Conservation (phyloP, 2,113 vertebrate species). For the Vombatus ursinus region DNA sequence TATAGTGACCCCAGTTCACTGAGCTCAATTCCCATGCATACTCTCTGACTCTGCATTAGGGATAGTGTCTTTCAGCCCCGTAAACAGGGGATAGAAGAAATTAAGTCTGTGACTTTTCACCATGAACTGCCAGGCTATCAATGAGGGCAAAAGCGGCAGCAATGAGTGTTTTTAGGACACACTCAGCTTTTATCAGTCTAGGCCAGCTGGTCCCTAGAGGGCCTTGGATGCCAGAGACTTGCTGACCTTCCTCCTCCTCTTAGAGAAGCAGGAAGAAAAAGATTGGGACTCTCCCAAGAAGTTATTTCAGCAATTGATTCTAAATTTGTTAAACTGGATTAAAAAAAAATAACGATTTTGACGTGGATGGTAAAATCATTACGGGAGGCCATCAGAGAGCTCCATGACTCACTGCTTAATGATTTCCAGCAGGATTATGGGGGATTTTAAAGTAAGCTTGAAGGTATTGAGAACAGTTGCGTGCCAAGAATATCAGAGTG, state of each 20-base stretch:
- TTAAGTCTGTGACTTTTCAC: neutral
- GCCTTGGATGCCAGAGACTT: constrained; percentile 37
- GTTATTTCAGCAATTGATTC: constrained; percentile 48
- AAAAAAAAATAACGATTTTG: constrained; percentile 33
- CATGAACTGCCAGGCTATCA: constrained; percentile 42
- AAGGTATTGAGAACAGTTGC: constrained; percentile 67
- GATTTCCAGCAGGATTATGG: constrained; percentile 75
- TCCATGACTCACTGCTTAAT: constrained; percentile 71
- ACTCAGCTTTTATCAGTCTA: constrained; percentile 44
- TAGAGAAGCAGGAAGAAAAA: constrained; percentile 22
- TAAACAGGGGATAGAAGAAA: constrained; percentile 16
- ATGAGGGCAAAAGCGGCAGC: neutral
- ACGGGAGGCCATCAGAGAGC: constrained; percentile 69
- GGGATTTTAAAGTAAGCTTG: constrained; percentile 73
- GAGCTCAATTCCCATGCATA: neutral
- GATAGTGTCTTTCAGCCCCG: constrained; percentile 36
- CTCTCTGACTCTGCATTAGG: neutral
- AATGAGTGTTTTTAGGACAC: constrained; percentile 1
- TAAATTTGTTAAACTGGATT: constrained; percentile 54
- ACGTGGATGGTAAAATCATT: constrained; percentile 71
- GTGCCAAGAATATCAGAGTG: constrained; percentile 68
- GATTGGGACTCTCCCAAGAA: constrained; percentile 42
- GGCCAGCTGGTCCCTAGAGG: constrained; percentile 11
- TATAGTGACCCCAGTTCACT: neutral
- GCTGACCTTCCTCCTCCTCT: neutral